Evolutionary conservation across 2,797 vertebrate genomes (phyloP).

Genomic region (Aphelocoma californica): DNA sequence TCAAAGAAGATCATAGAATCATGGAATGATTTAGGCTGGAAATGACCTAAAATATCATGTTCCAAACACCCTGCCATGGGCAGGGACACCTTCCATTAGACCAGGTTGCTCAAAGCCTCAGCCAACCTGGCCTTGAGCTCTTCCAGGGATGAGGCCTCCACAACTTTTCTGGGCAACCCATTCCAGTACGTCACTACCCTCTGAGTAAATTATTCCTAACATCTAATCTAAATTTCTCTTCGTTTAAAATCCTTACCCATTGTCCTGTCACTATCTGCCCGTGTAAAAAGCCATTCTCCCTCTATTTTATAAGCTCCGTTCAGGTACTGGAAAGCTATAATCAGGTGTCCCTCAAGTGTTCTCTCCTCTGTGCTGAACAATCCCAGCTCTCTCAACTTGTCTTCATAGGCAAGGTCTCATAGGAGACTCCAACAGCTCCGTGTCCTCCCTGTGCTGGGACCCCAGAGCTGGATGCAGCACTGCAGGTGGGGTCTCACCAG

Average conservation of each 20-base stretch:
- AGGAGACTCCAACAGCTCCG: background rate
- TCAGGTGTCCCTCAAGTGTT: background rate
- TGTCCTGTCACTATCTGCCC: background rate
- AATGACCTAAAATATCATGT: background rate
- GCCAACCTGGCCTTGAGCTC: background rate
- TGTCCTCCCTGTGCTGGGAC: background rate
- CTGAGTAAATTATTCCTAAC: background rate
- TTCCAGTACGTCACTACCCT: background rate
- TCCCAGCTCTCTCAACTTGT: background rate
- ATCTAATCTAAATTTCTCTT: background rate
- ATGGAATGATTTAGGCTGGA: background rate
- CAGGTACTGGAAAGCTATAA: background rate
- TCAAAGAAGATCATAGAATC: background rate
- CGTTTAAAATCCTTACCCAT: background rate
- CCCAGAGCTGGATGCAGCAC: background rate
- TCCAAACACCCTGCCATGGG: background rate
- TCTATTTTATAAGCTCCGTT: background rate
- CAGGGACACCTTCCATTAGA: background rate
- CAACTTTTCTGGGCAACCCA: background rate
- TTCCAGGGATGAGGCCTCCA: background rate
- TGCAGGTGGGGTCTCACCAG: background rate
- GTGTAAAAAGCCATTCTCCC: background rate
- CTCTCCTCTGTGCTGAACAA: background rate
- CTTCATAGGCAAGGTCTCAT: background rate
- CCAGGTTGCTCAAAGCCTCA: background rate